These are phyloP conservation scores for Philonicus albiceps DNA, from an alignment of 2,888 invertebrate genomes.

Conservation along the genomic window DNA sequence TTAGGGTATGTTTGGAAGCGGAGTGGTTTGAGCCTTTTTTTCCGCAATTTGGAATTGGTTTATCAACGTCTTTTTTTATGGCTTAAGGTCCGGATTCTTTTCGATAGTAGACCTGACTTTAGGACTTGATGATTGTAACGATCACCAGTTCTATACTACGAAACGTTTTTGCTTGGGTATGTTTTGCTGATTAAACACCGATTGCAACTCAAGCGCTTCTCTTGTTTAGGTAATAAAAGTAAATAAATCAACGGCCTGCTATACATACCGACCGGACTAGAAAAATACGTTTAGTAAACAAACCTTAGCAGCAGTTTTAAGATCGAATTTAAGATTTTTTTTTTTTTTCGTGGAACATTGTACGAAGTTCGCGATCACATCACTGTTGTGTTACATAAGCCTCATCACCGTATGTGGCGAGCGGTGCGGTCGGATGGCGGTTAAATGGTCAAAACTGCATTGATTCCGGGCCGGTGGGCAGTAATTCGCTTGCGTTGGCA, in stretches of 20 bases:
- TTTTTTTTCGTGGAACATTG: not conserved
- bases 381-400: not conserved
- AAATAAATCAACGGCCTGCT: not conserved
- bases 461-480: not conserved
- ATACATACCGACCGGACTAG: not conserved
- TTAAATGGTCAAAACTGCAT: not conserved
- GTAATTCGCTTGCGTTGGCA: not conserved
- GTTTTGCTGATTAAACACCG: not conserved
- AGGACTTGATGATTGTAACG: not conserved
- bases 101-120: not conserved
- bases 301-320: not conserved
- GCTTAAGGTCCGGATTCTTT: not conserved
- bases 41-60: not conserved
- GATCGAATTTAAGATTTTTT: not conserved
- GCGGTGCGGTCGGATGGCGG: not conserved
- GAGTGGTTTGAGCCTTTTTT: no score
- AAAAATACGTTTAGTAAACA: not conserved
- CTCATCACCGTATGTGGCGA: not conserved
- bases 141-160: not conserved
- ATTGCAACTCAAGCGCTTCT: not conserved
- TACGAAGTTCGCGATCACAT: not conserved
- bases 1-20: no score
- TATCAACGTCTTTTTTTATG: no score
- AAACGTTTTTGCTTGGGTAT: not conserved
- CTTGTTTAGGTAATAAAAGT: not conserved